These are phyloP conservation scores for Cryptus armator DNA, from an alignment of 2,888 invertebrate species.

Conservation along the genomic window DNA sequence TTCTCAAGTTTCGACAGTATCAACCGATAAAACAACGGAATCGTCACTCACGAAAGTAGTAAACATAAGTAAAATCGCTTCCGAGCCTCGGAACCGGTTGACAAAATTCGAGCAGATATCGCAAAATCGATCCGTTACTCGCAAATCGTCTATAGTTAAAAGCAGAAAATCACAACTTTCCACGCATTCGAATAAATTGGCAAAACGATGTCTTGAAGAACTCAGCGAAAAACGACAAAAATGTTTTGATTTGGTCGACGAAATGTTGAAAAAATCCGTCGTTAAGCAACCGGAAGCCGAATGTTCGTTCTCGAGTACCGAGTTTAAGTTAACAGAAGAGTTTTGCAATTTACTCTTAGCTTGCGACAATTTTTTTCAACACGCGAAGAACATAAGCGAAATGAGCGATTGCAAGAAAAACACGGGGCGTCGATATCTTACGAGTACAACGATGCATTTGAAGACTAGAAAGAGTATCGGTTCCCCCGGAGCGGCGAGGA, in stretches of 20 bases:
- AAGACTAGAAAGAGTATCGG: neutral
- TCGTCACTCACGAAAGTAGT: neutral
- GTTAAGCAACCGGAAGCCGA: neutral
- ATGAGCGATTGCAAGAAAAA: neutral
- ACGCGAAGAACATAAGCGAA: neutral
- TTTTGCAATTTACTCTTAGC: constrained; percentile 24
- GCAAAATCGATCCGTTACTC: neutral
- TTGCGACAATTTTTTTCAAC: neutral
- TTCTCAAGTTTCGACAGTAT: neutral
- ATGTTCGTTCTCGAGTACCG: neutral
- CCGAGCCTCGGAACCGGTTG: neutral
- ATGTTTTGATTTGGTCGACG: constrained; percentile 14
- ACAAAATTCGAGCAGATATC: neutral
- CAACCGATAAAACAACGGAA: neutral
- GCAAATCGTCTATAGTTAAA: neutral
- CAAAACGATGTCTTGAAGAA: constrained; percentile 20
- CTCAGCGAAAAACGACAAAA: constrained; percentile 37
- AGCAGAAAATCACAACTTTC: neutral
- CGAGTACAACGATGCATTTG: neutral
- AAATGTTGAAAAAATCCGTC: neutral
- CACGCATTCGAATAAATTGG: constrained; percentile 1
- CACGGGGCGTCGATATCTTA: neutral
- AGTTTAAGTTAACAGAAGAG: neutral
- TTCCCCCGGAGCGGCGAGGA: neutral
- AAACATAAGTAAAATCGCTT: constrained; percentile 24